Evolutionary conservation across 2,888 invertebrate species (phyloP).

Genomic region (Andrena trimmerana): DNA sequence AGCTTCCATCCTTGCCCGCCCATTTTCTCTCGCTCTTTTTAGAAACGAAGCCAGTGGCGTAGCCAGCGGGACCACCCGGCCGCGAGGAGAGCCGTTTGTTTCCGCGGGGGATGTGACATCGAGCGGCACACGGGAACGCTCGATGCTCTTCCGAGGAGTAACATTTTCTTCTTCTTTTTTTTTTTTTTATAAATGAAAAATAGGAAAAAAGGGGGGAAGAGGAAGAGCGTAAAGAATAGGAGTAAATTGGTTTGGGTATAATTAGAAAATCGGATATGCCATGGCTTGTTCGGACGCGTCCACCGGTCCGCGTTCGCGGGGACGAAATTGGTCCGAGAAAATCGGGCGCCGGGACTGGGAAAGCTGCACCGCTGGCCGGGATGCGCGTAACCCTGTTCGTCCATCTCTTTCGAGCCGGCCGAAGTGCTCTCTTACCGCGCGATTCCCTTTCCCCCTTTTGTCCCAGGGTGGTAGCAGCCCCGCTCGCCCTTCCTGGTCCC

Average conservation of each 20-base stretch:
- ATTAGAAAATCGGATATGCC: too few species aligned
- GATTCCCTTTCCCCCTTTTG: constrained; percentile 51
- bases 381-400: constrained; percentile 58
- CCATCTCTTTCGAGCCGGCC: constrained; percentile 58
- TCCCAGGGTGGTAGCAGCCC: constrained; percentile 49
- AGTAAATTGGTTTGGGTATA: too few species aligned
- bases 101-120: not conserved
- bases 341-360: not conserved
- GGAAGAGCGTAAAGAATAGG: not conserved
- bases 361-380: constrained; percentile 65
- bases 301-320: too few species aligned
- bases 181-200: not conserved
- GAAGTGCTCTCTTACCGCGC: constrained; percentile 54
- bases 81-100: too few species aligned
- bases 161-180: too few species aligned
- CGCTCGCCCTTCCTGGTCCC: constrained; percentile 67
- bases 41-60: constrained; percentile 60
- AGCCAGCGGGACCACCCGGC: constrained; percentile 30
- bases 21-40: constrained; percentile 67
- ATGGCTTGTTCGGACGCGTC: too few species aligned
- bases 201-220: not conserved
- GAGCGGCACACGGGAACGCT: not conserved
- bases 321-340: too few species aligned
- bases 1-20: constrained; percentile 65
- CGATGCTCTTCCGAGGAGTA: not conserved